phyloP scores from a whole-genome alignment of 2,113 vertebrate species.

The Pseudonaja textilis region DNA sequence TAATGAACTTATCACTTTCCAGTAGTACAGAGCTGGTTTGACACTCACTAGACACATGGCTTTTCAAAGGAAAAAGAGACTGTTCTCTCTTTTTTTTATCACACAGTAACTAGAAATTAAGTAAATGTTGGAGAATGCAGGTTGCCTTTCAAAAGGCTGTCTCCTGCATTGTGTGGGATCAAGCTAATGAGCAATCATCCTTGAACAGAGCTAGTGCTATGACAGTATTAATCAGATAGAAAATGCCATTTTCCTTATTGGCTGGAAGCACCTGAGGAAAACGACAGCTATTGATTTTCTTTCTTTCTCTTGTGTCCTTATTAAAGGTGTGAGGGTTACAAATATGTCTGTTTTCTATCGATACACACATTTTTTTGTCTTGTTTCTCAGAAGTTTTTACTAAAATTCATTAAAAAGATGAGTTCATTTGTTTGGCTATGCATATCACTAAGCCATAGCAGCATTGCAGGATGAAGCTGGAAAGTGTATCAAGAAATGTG shows the following conservation, averaged over 20 bases:
- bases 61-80: background rate
- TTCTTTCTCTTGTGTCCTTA: background rate
- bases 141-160: background rate
- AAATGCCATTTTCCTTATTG: background rate
- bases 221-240: background rate
- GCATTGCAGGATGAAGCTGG: background rate
- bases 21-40: background rate
- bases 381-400: background rate
- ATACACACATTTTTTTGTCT: background rate
- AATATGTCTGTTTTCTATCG: background rate
- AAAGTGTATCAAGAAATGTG: background rate
- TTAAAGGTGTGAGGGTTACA: background rate
- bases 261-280: background rate
- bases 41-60: background rate
- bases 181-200: conserved; percentile 1
- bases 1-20: background rate
- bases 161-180: background rate
- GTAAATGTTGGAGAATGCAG: background rate
- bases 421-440: conserved; percentile 28
- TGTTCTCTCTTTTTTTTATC: background rate
- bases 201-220: background rate
- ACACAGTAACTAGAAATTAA: background rate
- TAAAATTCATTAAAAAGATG: conserved; percentile 23
- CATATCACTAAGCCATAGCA: background rate
- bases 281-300: conserved; percentile 8